Percentiles rank a stretch among this genome's conserved stretches.
Conservation (phyloP, 2,797 vertebrate genomes). For the Triplophysa yarkandensis region DNA sequence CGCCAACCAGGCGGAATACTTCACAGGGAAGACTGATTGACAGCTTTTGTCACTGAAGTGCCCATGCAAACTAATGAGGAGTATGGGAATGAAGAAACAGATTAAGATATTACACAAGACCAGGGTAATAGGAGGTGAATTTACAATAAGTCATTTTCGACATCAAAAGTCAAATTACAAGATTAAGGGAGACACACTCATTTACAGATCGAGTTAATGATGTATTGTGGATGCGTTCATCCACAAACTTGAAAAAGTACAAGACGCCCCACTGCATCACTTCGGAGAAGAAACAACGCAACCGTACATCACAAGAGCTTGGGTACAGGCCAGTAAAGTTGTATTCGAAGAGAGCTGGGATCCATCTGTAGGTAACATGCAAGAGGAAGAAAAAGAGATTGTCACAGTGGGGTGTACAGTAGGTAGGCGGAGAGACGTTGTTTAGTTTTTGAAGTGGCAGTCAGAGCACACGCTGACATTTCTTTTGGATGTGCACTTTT, state of each 20-base stretch:
- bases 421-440: constrained; percentile 44
- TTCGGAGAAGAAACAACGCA: constrained; percentile 12
- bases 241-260: constrained; percentile 10
- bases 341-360: not conserved
- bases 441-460: constrained; percentile 58
- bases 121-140: not conserved
- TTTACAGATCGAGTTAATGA: constrained; percentile 11
- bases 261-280: constrained; percentile 2
- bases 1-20: constrained; percentile 22
- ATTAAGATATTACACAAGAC: not conserved
- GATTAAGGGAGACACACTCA: constrained; percentile 9
- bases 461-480: constrained; percentile 70
- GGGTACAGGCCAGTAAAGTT: not conserved
- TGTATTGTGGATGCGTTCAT: constrained; percentile 5
- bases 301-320: constrained; percentile 1
- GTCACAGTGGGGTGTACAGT: not conserved
- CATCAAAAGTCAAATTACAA: not conserved
- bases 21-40: constrained; percentile 31
- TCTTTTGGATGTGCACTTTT: constrained; percentile 72
- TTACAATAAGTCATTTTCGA: not conserved
- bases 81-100: not conserved
- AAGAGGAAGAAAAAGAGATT: constrained; percentile 5
- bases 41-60: constrained; percentile 18
- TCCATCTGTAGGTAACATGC: constrained; percentile 14
- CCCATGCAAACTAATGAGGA: not conserved